These are phyloP conservation scores for Nannobrachium achirus DNA, from an alignment of 2,113 vertebrate genomes.

Conservation along the genomic window DNA sequence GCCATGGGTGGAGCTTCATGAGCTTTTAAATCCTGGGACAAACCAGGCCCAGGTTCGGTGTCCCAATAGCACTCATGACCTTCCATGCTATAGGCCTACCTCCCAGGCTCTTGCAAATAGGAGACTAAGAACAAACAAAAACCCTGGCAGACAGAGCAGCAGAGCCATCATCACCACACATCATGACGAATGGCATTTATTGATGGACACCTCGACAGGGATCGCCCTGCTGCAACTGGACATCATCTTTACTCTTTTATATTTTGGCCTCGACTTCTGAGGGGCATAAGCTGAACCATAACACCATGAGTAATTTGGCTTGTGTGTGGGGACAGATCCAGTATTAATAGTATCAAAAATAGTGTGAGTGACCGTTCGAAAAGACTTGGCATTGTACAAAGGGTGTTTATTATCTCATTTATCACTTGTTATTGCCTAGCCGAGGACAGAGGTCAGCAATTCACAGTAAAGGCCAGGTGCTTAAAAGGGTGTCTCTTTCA, in stretches of 20 bases:
- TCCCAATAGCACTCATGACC: too few species aligned
- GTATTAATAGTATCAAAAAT: slow-evolving; percentile 26
- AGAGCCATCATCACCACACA: too few species aligned
- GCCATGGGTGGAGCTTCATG: too few species aligned
- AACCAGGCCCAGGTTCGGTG: too few species aligned
- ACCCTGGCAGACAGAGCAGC: too few species aligned
- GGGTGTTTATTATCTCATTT: slow-evolving; percentile 10
- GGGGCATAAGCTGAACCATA: slow-evolving; percentile 17
- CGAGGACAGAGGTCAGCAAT: slow-evolving; percentile 11
- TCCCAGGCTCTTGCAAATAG: too few species aligned
- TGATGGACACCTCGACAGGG: too few species aligned
- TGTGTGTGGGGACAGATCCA: slow-evolving; percentile 3
- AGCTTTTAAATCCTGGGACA: too few species aligned
- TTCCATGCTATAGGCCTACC: too few species aligned
- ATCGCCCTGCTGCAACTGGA: not conserved
- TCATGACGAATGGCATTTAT: too few species aligned
- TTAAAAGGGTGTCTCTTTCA: slow-evolving; percentile 5
- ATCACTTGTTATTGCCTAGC: slow-evolving; percentile 31
- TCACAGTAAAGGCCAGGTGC: slow-evolving; percentile 20
- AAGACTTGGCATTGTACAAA: slow-evolving; percentile 35
- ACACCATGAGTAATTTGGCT: not conserved
- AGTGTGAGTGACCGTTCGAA: too few species aligned
- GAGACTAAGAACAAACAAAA: too few species aligned
- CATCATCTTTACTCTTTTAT: not conserved
- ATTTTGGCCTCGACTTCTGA: not conserved